A percentile compares a stretch with the other conserved stretches of the same genome.
Evolutionary conservation across 2,113 vertebrate genomes (phyloP).

Genomic region (Neotoma lepida): DNA sequence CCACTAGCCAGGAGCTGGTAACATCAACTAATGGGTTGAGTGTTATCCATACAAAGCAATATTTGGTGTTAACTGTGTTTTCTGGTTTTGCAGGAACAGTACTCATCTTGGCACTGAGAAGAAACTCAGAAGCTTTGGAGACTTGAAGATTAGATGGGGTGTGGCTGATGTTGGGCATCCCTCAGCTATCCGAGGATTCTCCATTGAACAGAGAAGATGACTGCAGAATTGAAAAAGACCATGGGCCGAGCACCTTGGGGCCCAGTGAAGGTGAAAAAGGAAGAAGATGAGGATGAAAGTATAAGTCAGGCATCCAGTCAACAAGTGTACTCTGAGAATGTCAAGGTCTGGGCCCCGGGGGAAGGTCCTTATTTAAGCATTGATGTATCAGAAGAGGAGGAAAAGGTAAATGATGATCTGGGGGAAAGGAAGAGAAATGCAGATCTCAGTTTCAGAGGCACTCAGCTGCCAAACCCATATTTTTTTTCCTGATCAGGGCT

Average conservation of each 20-base stretch:
- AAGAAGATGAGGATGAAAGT: conserved; percentile 61
- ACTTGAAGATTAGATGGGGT: conserved; percentile 67
- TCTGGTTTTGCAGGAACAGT: conserved; percentile 37
- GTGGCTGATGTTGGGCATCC: conserved; percentile 51
- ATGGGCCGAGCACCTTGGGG: conserved; percentile 57
- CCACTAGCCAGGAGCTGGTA: neutral
- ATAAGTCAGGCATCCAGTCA: conserved; percentile 4
- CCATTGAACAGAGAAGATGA: conserved; percentile 47
- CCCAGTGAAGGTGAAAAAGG: conserved; percentile 72
- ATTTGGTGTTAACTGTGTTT: neutral
- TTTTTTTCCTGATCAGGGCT: neutral
- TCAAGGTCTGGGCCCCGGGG: neutral
- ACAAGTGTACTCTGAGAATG: neutral
- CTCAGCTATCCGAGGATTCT: neutral
- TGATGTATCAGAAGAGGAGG: conserved; percentile 40
- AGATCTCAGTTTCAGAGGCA: neutral
- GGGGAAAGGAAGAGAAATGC: neutral
- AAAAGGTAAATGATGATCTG: conserved; percentile 59
- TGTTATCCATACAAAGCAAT: neutral
- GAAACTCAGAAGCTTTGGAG: conserved; percentile 30
- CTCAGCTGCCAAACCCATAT: too few relatives aligned
- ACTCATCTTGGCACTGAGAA: neutral
- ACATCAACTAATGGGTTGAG: neutral
- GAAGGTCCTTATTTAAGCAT: neutral
- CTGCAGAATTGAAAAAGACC: conserved; percentile 60